These are phyloP conservation scores for Barypeithes pellucidus DNA, from an alignment of 2,888 invertebrate genomes.

Conservation along the genomic window DNA sequence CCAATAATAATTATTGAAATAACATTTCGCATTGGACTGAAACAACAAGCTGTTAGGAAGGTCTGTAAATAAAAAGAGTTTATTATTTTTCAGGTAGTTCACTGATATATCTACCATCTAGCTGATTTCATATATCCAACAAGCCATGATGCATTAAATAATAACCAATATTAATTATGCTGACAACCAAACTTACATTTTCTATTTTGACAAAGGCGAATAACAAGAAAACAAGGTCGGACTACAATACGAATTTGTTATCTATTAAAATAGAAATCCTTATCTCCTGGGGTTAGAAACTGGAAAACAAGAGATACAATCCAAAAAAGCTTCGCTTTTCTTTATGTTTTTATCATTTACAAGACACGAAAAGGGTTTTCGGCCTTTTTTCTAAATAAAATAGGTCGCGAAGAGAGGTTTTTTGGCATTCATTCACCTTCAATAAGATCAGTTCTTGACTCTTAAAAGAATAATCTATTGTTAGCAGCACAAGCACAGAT, in stretches of 20 bases:
- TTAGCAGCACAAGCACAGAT: neutral
- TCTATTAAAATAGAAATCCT: neutral
- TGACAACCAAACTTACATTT: neutral
- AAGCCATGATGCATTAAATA: too few relatives aligned
- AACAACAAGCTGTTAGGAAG: too few relatives aligned
- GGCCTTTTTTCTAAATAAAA: slow-evolving; percentile 19
- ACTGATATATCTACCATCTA: too few relatives aligned
- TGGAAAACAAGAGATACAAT: slow-evolving; percentile 15
- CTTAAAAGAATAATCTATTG: neutral
- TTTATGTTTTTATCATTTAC: slow-evolving; percentile 22
- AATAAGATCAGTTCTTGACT: neutral
- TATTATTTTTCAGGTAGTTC: too few relatives aligned
- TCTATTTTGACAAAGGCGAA: neutral
- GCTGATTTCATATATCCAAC: too few relatives aligned
- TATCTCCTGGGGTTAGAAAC: neutral
- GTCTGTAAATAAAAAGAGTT: neutral
- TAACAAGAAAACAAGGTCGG: neutral
- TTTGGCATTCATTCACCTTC: neutral
- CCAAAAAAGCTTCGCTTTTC: slow-evolving; percentile 9
- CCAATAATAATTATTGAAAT: too few relatives aligned
- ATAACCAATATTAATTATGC: too few relatives aligned
- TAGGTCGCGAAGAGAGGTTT: slow-evolving; percentile 23
- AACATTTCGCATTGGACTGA: too few relatives aligned
- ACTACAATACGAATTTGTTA: neutral
- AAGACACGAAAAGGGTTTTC: slow-evolving; percentile 24